Base-by-base conservation (phyloP, 2,888 invertebrate species). In the Proisotoma minuta region DNA sequence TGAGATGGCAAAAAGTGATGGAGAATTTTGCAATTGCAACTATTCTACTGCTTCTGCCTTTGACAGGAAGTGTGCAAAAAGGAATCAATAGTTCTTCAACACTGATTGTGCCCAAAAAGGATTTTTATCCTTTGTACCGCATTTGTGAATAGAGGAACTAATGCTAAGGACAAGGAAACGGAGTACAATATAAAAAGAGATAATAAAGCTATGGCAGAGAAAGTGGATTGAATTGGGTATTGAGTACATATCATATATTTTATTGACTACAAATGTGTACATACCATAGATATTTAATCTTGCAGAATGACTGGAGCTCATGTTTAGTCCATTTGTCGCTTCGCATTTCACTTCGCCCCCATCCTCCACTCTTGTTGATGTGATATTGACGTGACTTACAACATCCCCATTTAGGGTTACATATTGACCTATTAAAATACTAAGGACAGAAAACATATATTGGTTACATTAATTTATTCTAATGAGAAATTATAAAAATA, bases 351-450 rank as follows among this genome's bases (percentile, higher is more conserved):
- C 76, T 54, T 74, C 73, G 20, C 77, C 77, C 34, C 76, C 76
- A 64, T 77, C 76, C 60, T 75, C 74, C 10, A 74, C 69, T 51
- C 74, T 63, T 12, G 73, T 73, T 12, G 69, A 67, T 53, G 72
- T 75, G 57, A 77, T 75, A 65, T 77, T 77, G 10, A 77, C 75
- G 65, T 75, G 74, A 15, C 74, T 74, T 27, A 75, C 74, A 39
- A 75, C 75, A 62, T 75, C 75, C 60, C 75, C 75, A 56, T 72
- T 74, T 34, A 75, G 69, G 26, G 74, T 75, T 18, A 75, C 75
- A 62, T 75, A 74, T 61, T 75, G 74, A 18, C 75, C 75, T 50
- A 75, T 73, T 59, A 75, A 63, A 48, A 74, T 69, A 53, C 57
- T 61, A 28, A 20, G 51, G 29, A 59, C 4, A 12, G 4, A 23